Conservation (phyloP, 2,113 vertebrate genomes). For the Ptilonorhynchus violaceus region DNA sequence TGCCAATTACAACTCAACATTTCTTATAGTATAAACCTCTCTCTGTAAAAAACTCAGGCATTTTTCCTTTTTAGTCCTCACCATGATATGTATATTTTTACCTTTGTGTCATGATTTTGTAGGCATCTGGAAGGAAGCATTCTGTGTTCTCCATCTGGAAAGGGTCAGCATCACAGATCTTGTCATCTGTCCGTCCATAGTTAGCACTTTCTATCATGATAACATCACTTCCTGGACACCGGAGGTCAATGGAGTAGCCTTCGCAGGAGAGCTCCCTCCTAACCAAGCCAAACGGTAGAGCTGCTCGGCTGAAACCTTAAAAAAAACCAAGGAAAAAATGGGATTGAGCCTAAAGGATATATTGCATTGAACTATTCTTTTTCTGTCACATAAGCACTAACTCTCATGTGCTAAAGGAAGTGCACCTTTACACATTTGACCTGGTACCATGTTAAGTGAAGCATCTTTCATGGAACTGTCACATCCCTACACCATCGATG, state of each 20-base stretch:
- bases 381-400: background rate
- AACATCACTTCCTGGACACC: conserved; percentile 98
- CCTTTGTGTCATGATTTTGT: conserved; percentile 99
- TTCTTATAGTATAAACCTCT: background rate
- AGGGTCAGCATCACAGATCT: conserved; percentile 98
- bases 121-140: conserved; percentile 98
- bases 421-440: background rate
- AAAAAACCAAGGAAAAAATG: background rate
- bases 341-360: background rate
- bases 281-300: conserved; percentile 93
- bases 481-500: background rate
- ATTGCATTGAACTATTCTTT: background rate
- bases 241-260: conserved; percentile 96
- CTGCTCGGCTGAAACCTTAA: conserved; percentile 93
- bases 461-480: background rate
- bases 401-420: background rate
- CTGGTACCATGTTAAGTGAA: background rate
- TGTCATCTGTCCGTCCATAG: conserved; percentile 97
- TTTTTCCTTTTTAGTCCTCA: background rate
- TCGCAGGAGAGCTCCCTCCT: conserved; percentile 96
- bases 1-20: background rate
- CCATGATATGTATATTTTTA: conserved; percentile 37
- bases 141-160: conserved; percentile 99
- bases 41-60: background rate
- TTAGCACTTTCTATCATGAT: conserved; percentile 99